Percentiles rank a stretch among this genome's conserved stretches.
Evolutionary conservation across 2,113 vertebrate species (phyloP).

Genomic region (Urocolius indicus): DNA sequence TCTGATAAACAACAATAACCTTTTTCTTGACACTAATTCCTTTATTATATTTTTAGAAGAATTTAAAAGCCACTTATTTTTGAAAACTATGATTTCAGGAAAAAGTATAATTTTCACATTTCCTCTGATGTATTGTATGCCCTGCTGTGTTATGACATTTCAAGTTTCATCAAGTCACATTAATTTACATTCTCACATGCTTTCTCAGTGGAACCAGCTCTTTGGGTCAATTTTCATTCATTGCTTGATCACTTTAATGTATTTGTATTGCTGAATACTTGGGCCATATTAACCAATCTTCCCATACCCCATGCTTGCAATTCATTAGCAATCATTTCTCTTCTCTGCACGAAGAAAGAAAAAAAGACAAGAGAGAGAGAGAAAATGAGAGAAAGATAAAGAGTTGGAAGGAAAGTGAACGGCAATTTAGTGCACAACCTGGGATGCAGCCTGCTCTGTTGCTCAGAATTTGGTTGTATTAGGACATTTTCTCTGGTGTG

Average conservation of each 20-base stretch:
- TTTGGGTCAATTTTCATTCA: conserved; percentile 54
- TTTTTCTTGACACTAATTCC: conserved; percentile 64
- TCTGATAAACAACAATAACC: conserved; percentile 69
- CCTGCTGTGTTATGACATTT: conserved; percentile 75
- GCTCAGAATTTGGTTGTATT: neutral
- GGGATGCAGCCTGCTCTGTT: neutral
- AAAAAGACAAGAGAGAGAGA: neutral
- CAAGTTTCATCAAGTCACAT: conserved; percentile 43
- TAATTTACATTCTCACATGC: conserved; percentile 42
- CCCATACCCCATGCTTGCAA: conserved; percentile 40
- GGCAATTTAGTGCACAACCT: neutral
- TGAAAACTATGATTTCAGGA: conserved; percentile 34
- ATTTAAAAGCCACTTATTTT: conserved; percentile 64
- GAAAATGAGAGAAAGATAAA: conserved; percentile 22
- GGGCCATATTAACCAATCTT: conserved; percentile 37
- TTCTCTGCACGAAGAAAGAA: conserved; percentile 39
- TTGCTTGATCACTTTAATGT: conserved; percentile 44
- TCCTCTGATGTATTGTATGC: conserved; percentile 62
- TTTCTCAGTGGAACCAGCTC: conserved; percentile 64
- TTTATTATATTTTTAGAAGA: conserved; percentile 69
- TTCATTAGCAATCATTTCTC: conserved; percentile 62
- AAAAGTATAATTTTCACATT: conserved; percentile 77
- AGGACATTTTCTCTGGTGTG: neutral
- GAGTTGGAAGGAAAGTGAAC: neutral
- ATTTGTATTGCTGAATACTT: conserved; percentile 26